phyloP scores from a whole-genome alignment of 2,888 invertebrate species.

The Chelonus formosanus region DNA sequence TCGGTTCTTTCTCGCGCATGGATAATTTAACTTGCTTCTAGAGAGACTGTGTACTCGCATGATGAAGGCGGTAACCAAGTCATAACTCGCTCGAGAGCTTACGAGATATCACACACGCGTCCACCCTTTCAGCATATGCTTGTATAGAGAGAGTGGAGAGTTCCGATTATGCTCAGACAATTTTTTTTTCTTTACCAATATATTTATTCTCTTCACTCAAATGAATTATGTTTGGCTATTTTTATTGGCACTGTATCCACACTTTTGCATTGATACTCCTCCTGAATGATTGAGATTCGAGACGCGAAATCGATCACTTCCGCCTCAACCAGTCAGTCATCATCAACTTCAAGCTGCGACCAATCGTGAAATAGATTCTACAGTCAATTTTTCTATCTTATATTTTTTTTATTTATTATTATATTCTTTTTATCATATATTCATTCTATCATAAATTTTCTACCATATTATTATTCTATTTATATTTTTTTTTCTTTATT shows the following conservation, averaged over 20 bases:
- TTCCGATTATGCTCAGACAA: slow-evolving; percentile 54
- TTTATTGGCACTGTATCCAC: slow-evolving; percentile 33
- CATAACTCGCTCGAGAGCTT: slow-evolving; percentile 56
- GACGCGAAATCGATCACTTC: slow-evolving; percentile 23
- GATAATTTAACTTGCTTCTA: slow-evolving; percentile 18
- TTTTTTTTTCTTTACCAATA: background rate
- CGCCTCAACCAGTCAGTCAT: slow-evolving; percentile 18
- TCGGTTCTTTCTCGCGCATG: slow-evolving; percentile 42
- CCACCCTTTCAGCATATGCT: slow-evolving; percentile 59
- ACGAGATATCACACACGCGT: slow-evolving; percentile 60
- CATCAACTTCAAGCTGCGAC: slow-evolving; percentile 14
- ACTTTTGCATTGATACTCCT: slow-evolving; percentile 15
- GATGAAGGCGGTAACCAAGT: slow-evolving; percentile 63
- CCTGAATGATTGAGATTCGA: slow-evolving; percentile 13
- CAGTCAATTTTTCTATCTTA: background rate
- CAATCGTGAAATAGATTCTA: slow-evolving; percentile 20
- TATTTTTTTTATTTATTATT: slow-evolving; percentile 8
- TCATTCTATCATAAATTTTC: too few relatives aligned
- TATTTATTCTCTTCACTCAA: background rate
- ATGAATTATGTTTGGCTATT: slow-evolving; percentile 35
- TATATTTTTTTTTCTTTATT: too few relatives aligned
- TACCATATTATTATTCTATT: too few relatives aligned
- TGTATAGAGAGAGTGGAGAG: slow-evolving; percentile 46
- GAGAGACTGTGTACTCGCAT: slow-evolving; percentile 50
- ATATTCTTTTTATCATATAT: too few relatives aligned